Evolutionary conservation across 2,113 vertebrate species (phyloP), one percentile per base, ranked within the genome.

Genomic region (Urocitellus parryii): DNA sequence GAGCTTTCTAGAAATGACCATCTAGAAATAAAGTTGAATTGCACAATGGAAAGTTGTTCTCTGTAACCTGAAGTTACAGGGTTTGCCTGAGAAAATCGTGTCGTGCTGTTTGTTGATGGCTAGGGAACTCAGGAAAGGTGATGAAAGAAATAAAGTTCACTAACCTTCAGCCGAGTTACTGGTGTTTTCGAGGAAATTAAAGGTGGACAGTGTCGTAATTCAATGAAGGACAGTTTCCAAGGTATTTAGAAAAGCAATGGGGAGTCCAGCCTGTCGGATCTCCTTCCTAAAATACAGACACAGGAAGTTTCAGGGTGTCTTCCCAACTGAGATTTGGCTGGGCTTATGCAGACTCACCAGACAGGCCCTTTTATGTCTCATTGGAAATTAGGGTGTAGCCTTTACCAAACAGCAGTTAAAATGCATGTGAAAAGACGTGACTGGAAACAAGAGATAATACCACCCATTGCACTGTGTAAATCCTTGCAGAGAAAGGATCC

Each of bases 91-190:
- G 67, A 79, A 68, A 32, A 95, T 83, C 12, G 32, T 24, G 32
- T 82, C 78, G 96, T 81, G 78, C 85, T 84, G 39, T 76, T 56
- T 95, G 88, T 88, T 51, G 56, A 65, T 18, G n/a, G 78, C 90
- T 56, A 78, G 58, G 90, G 67, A 94, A 92, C 39, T 92, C 10
- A 0, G 39, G 73, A 70, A 37, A 51, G 80, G 45, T 63, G 61
- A 51, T 45, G 74, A 92, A 94, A 88, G 72, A 94, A 53, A 93
- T 29, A 42, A 88, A 97, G 72, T 97, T 96, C 97, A 99, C 99
- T 95, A 99, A 99, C 99, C 99, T 99, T 99, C 99, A 98, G 99
- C 98, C 98, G 99, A 98, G 98, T 98, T 97, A 99, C 98, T 98
- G 99, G 98, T 95, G 98, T 98, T 98, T 97, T 99, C 98, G 98